These are phyloP conservation scores for Tragelaphus imberbis DNA, from an alignment of 2,113 vertebrate species.

Conservation along the genomic window DNA sequence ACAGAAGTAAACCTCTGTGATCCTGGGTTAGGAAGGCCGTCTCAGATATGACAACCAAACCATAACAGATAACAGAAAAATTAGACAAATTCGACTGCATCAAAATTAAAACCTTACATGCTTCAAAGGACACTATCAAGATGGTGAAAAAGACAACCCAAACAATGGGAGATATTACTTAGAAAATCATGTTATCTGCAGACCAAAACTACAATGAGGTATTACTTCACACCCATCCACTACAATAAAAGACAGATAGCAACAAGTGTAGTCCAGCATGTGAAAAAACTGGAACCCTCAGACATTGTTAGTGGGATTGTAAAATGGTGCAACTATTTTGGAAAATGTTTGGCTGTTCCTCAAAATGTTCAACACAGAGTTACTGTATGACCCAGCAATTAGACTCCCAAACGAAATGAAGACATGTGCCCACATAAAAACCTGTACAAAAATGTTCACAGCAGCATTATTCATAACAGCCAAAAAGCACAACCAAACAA, in stretches of 20 bases:
- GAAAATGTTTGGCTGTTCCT: background rate
- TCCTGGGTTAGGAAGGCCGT: background rate
- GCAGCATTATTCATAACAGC: background rate
- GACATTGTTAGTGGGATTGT: background rate
- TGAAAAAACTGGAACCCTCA: background rate
- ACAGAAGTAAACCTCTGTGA: background rate
- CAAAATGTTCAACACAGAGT: background rate
- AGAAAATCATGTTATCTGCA: background rate
- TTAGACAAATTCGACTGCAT: background rate
- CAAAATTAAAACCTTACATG: background rate
- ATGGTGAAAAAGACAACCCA: background rate
- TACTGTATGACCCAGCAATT: background rate
- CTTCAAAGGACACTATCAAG: background rate
- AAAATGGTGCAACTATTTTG: background rate
- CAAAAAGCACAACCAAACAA: background rate
- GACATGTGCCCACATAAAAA: conserved; percentile 21
- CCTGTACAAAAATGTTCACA: background rate
- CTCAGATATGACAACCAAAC: conserved; percentile 3
- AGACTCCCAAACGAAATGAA: conserved; percentile 5
- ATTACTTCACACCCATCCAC: background rate
- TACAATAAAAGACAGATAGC: background rate
- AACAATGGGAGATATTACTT: background rate
- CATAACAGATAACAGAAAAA: background rate
- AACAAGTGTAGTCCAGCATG: background rate
- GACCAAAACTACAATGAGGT: background rate